Evolutionary conservation across 2,888 invertebrate species (phyloP).

Genomic region (Pemphredon lugubris): DNA sequence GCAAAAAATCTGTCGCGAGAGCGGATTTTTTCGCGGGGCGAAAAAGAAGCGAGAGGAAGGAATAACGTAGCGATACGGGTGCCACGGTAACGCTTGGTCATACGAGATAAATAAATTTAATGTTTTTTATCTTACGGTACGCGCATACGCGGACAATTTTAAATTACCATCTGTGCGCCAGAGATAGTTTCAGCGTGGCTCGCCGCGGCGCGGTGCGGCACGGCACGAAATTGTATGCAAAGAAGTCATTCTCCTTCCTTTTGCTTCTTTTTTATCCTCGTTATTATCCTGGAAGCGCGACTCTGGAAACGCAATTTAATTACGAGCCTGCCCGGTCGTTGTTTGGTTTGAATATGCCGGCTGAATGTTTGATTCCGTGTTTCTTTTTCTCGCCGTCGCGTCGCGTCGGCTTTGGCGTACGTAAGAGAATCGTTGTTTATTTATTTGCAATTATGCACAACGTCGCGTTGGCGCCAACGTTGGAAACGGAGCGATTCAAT

Average conservation of each 20-base stretch:
- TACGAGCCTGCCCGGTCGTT: constrained; percentile 13
- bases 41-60: not conserved
- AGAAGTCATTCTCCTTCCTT: not conserved
- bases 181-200: not conserved
- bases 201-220: not conserved
- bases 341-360: not conserved
- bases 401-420: not conserved
- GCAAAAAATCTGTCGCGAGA: not conserved
- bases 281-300: constrained; percentile 7
- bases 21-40: not conserved
- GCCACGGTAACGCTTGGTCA: not conserved
- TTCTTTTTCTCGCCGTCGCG: not conserved
- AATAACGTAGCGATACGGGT: not conserved
- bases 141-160: too few relatives aligned
- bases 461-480: constrained; percentile 1
- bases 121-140: not conserved
- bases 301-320: constrained; percentile 21
- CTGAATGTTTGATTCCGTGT: not conserved
- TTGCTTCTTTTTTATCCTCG: not conserved
- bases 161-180: too few relatives aligned
- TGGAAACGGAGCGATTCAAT: not conserved
- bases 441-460: too few relatives aligned
- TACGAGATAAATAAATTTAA: not conserved
- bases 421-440: not conserved
- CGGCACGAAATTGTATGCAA: not conserved